phyloP scores from a whole-genome alignment of 2,113 vertebrate species.

The Hemibagrus wyckioides region DNA sequence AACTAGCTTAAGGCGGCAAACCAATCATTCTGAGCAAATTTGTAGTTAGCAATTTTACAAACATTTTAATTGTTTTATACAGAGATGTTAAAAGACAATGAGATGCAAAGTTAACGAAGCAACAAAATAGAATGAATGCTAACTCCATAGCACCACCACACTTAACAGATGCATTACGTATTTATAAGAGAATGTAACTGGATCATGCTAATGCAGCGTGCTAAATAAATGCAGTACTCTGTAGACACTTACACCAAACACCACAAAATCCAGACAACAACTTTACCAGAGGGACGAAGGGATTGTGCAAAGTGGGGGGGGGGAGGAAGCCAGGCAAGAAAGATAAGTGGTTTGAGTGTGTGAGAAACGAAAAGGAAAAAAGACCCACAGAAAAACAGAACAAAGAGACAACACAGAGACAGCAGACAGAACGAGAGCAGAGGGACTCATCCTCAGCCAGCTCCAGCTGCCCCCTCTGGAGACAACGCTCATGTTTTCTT shows the following conservation, averaged over 20 bases:
- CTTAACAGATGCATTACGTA: not conserved
- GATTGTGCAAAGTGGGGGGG: not conserved
- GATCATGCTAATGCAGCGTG: not conserved
- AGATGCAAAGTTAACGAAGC: not conserved
- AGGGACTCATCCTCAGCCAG: constrained; percentile 60
- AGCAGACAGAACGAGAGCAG: constrained; percentile 47
- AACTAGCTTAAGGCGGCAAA: not conserved
- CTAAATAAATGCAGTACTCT: constrained; percentile 10
- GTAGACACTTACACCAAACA: not conserved
- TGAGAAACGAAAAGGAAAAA: not conserved
- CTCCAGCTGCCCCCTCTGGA: constrained; percentile 58
- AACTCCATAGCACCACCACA: too few relatives aligned
- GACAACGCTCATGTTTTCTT: constrained; percentile 41
- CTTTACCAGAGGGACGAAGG: constrained; percentile 17
- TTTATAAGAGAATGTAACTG: not conserved
- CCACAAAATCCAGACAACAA: not conserved
- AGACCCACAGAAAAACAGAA: constrained; percentile 12
- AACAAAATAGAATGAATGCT: not conserved
- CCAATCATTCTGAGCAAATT: not conserved
- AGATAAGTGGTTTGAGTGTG: constrained; percentile 7
- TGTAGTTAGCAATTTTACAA: not conserved
- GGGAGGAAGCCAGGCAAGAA: not conserved
- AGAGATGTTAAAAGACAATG: not conserved
- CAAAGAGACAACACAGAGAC: constrained; percentile 46
- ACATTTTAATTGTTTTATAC: not conserved